Conservation (phyloP, 2,797 vertebrate species). For the Sebastes iracundus region DNA sequence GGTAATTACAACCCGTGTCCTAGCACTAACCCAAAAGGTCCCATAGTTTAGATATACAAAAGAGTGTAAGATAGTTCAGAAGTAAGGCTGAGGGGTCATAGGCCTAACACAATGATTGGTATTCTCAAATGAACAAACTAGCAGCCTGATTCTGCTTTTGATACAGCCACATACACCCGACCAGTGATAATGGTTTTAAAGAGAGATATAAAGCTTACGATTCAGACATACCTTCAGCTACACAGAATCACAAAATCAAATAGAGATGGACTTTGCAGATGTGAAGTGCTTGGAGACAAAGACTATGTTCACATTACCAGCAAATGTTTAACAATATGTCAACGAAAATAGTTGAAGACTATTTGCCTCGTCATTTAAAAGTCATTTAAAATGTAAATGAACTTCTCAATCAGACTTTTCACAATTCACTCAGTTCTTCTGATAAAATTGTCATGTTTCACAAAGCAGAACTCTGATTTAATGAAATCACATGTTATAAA, state of each 20-base stretch:
- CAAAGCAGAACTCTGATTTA: too few relatives aligned
- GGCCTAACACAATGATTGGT: conserved; percentile 23
- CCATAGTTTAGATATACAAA: conserved; percentile 75
- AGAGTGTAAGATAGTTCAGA: conserved; percentile 58
- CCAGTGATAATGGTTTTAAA: neutral
- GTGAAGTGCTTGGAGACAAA: neutral
- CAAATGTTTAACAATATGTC: too few relatives aligned
- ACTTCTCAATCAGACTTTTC: too few relatives aligned
- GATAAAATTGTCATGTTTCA: too few relatives aligned
- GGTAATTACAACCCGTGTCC: conserved; percentile 76
- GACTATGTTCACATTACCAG: neutral
- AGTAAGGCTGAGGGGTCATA: conserved; percentile 55
- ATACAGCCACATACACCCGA: neutral
- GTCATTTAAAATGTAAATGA: too few relatives aligned
- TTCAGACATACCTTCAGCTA: neutral
- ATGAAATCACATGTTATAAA: too few relatives aligned
- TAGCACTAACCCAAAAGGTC: conserved; percentile 68
- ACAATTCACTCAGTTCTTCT: too few relatives aligned
- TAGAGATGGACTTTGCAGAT: neutral
- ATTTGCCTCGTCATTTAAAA: too few relatives aligned
- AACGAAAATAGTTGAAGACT: too few relatives aligned
- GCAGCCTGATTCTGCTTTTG: conserved; percentile 23
- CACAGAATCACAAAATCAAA: neutral
- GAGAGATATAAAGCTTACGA: neutral
- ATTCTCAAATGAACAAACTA: conserved; percentile 39